These are phyloP conservation scores for Pocillopora grandis DNA, from an alignment of 92 coral and sea anemone genomes.

Conservation along the genomic window DNA sequence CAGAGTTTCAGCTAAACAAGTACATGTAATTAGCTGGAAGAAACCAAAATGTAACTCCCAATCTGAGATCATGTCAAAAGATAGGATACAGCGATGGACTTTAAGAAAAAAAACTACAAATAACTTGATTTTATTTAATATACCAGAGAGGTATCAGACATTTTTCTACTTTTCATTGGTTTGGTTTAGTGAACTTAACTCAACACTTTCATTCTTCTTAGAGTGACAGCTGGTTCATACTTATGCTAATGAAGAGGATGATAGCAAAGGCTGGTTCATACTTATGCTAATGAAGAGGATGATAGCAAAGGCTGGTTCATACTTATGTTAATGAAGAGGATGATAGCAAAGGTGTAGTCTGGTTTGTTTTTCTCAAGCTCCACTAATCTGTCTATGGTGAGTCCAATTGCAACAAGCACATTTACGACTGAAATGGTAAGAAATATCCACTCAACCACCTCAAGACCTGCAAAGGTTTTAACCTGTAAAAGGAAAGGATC, in stretches of 20 bases:
- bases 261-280: conserved; percentile 72
- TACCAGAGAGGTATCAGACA: no score
- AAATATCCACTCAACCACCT: conserved; percentile 75
- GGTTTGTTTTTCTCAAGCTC: conserved; percentile 28
- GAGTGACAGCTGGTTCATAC: conserved; percentile 68
- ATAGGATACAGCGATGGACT: no score
- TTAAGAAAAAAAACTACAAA: no score
- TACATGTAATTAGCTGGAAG: no score
- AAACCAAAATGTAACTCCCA: no score
- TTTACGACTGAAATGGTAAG: conserved; percentile 66
- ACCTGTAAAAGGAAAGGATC: conserved; percentile 35
- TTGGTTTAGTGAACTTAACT: no score
- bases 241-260: conserved; percentile 82
- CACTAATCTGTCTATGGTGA: conserved; percentile 67
- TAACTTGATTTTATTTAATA: no score
- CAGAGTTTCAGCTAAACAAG: no score
- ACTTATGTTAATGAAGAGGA: conserved; percentile 89
- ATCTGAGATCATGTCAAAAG: no score
- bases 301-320: conserved; percentile 68
- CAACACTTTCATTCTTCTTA: no score
- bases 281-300: conserved; percentile 87
- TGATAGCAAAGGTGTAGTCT: conserved; percentile 87
- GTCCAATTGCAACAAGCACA: conserved; percentile 64
- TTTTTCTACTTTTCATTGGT: no score
- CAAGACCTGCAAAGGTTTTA: conserved; percentile 91